These are phyloP conservation scores for Zeus faber DNA, from an alignment of 2,113 vertebrate genomes.

Conservation along the genomic window DNA sequence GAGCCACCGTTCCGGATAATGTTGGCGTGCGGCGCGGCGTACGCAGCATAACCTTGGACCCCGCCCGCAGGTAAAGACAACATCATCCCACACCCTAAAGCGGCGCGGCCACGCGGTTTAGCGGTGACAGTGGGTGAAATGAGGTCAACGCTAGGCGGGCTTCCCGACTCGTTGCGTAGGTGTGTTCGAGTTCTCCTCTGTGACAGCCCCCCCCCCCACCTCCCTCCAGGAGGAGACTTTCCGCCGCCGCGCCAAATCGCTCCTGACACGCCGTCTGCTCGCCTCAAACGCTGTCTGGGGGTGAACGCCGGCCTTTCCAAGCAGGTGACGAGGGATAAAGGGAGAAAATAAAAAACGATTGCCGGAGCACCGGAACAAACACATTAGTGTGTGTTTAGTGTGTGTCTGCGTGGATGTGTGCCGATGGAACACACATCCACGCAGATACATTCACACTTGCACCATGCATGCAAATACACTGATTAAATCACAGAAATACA, in stretches of 20 bases:
- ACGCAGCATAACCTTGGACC: too few species aligned
- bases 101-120: too few species aligned
- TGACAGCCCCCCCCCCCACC: conserved; percentile 37
- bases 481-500: neutral
- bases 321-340: conserved; percentile 32
- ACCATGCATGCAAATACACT: neutral
- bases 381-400: neutral
- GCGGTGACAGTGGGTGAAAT: neutral
- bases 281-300: conserved; percentile 42
- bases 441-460: neutral
- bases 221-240: conserved; percentile 14
- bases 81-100: too few species aligned
- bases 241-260: conserved; percentile 36
- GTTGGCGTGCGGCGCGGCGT: too few species aligned
- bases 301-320: conserved; percentile 24
- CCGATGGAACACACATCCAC: neutral
- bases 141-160: neutral
- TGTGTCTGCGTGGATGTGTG: conserved; percentile 3
- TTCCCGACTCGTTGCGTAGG: conserved; percentile 28
- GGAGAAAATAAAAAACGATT: conserved; percentile 16
- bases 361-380: neutral
- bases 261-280: conserved; percentile 46
- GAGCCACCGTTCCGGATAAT: too few species aligned
- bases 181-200: conserved; percentile 48
- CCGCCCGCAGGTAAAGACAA: too few species aligned